These are phyloP conservation scores for Panagrolaimus sp. DNA, from an alignment of 1,140 invertebrate genomes.

Conservation along the genomic window DNA sequence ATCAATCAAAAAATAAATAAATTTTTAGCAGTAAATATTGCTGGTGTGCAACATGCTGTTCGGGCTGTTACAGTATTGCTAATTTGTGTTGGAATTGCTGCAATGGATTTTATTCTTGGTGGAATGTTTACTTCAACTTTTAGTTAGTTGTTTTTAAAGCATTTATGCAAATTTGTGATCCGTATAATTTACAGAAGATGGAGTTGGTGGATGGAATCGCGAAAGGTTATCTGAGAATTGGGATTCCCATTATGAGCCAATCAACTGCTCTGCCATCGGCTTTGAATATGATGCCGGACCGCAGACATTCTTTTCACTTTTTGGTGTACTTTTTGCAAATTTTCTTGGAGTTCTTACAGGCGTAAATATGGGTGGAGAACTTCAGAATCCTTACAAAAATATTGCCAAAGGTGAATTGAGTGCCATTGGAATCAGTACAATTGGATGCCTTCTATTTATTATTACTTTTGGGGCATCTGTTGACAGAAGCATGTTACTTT, in stretches of 20 bases:
- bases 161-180: conserved; percentile 31
- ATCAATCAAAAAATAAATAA: too few species aligned
- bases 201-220: conserved; percentile 77
- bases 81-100: conserved; percentile 75
- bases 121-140: conserved; percentile 68
- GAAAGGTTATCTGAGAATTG: conserved; percentile 76
- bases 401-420: conserved; percentile 88
- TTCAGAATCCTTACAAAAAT: conserved; percentile 79
- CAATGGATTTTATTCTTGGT: conserved; percentile 80
- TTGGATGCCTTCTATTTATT: conserved; percentile 23
- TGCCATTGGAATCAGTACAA: conserved; percentile 76
- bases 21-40: conserved; percentile 73
- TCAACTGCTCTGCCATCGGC: conserved; percentile 62
- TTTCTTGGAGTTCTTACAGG: conserved; percentile 80
- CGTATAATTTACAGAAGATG: conserved; percentile 68
- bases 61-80: conserved; percentile 81
- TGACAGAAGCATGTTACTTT: conserved; percentile 68
- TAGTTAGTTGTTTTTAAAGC: conserved; percentile 19
- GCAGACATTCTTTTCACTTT: conserved; percentile 79
- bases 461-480: conserved; percentile 71
- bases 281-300: conserved; percentile 59
- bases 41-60: conserved; percentile 86
- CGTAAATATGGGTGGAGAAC: conserved; percentile 94
- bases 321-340: conserved; percentile 89
- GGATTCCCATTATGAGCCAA: conserved; percentile 72